Base-by-base conservation (phyloP, 1,140 invertebrate genomes). In the Zaprionus africanus region DNA sequence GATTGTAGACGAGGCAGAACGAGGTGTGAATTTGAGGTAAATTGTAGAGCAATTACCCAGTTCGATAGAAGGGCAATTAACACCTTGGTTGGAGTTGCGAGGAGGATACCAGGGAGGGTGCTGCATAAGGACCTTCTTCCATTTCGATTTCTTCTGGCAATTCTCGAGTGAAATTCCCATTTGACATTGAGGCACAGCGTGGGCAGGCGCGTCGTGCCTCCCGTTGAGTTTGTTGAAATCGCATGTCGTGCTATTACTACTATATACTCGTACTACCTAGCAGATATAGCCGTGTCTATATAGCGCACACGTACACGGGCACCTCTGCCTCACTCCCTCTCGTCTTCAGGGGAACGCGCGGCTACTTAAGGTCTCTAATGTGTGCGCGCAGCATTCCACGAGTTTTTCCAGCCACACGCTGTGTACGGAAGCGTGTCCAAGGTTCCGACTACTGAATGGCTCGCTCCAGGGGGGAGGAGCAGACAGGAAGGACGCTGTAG, bases 341-440 rank as follows among this genome's bases (percentile, higher is more conserved):
- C 38, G 26, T 31, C 6, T 43, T 46, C 41, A 17, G 41, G 53
- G 71, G 79, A 81, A 75, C 49, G 74, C 57, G 70, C 61, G 49
- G 75, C 82, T 91, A 91, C 88, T 91, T 86, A 91, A 77, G 68
- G 81, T 77, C 76, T 67, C 68, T 88, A 87, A 91, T 91, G 74
- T 61, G 61, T 43, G 58, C 9, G 61, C 72, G 28, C 65, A 59
- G 49, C 61, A 64, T 36, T 54, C 49, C 13, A n/a, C 34, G n/a
- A 60, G 76, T 73, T 79, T 76, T 88, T 70, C 76, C 75, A 60
- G 43, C 68, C 68, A 65, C 88, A 72, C 51, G 82, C 82, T 79
- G 88, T 58, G 77, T 79, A 80, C 84, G 79, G 90, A 91, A 91
- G 88, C 88, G 84, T 91, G 88, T 88, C 88, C 88, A 91, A 91